Percentiles rank a stretch among this genome's conserved stretches.
Conservation (phyloP, 2,113 vertebrate genomes). For the Oxygymnocypris stewartii region DNA sequence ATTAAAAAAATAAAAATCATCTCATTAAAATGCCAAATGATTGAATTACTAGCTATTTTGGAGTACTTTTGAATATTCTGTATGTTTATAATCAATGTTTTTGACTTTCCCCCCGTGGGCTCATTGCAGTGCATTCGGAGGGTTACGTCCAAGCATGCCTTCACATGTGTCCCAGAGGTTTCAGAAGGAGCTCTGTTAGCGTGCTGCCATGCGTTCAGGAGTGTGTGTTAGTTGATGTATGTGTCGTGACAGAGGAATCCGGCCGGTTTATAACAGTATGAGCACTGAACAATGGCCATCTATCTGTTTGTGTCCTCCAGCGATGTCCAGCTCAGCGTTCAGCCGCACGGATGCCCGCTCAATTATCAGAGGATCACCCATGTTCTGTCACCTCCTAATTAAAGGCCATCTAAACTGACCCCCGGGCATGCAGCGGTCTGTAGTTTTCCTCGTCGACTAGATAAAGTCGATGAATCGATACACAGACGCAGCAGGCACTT, state of each 20-base stretch:
- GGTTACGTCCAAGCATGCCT: neutral
- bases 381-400: conserved; percentile 51
- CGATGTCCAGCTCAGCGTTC: neutral
- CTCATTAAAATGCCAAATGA: too few species aligned
- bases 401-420: conserved; percentile 47
- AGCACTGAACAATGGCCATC: conserved; percentile 57
- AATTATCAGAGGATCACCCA: conserved; percentile 44
- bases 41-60: too few species aligned
- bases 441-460: conserved; percentile 10
- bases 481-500: neutral
- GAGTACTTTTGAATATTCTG: neutral
- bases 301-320: conserved; percentile 43
- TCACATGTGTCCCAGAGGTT: neutral
- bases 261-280: conserved; percentile 40
- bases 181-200: neutral
- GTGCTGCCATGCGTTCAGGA: neutral
- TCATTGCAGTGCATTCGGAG: neutral
- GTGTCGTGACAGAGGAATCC: conserved; percentile 17
- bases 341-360: conserved; percentile 1
- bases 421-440: neutral
- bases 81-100: neutral
- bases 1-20: too few species aligned
- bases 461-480: conserved; percentile 37
- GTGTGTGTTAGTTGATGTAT: too few species aligned
- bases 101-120: neutral